Percentiles rank a stretch among this genome's conserved stretches.
Conservation (phyloP, 2,888 invertebrate genomes). For the Teinopalpus imperialis region DNA sequence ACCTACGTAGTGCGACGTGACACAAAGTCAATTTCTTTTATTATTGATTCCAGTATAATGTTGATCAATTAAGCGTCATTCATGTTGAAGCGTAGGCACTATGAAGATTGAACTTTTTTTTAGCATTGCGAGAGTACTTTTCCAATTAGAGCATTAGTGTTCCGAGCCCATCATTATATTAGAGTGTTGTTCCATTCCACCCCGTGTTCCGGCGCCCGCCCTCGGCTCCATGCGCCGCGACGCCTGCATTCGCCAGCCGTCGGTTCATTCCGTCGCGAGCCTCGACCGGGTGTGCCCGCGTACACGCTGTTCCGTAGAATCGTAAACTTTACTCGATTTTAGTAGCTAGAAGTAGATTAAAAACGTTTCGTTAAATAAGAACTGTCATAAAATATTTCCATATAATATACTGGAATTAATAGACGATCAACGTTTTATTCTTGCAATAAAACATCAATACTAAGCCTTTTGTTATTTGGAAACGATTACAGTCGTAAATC, state of each 20-base stretch:
- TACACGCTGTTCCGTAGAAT: constrained; percentile 27
- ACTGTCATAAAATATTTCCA: constrained; percentile 1
- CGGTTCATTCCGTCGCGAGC: constrained; percentile 66
- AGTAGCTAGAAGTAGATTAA: constrained; percentile 39
- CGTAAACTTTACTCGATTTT: constrained; percentile 73
- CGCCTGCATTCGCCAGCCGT: constrained; percentile 34
- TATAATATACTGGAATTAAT: constrained; percentile 1
- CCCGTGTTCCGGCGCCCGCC: constrained; percentile 60
- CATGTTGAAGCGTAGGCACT: constrained; percentile 6
- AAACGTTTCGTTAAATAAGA: constrained; percentile 30
- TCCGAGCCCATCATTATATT: constrained; percentile 81
- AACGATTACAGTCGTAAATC: constrained; percentile 34
- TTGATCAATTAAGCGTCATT: constrained; percentile 27
- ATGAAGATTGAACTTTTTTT: constrained; percentile 17
- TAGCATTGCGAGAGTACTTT: constrained; percentile 66
- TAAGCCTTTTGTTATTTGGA: constrained; percentile 22
- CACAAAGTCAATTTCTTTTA: constrained; percentile 60
- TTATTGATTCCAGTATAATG: constrained; percentile 44
- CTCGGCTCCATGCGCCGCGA: constrained; percentile 39
- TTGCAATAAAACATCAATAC: background rate
- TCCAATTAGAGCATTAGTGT: constrained; percentile 81
- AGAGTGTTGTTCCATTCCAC: constrained; percentile 78
- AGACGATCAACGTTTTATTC: background rate
- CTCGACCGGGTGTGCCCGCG: constrained; percentile 47
- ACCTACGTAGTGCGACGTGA: constrained; percentile 55